A percentile compares a stretch with the other conserved stretches of the same genome.
Evolutionary conservation across 2,113 vertebrate genomes (phyloP).

Genomic region (Puma concolor): DNA sequence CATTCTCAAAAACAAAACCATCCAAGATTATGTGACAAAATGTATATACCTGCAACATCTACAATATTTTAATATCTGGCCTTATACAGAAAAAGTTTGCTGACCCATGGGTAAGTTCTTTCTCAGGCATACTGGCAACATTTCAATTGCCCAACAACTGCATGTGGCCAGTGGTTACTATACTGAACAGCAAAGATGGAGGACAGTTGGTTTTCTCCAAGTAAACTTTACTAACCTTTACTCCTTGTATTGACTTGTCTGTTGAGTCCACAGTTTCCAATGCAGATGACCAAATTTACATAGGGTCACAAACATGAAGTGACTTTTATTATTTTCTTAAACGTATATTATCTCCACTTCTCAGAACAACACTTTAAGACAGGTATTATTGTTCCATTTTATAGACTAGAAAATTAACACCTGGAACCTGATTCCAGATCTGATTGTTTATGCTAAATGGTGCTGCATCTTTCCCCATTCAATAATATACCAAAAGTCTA

Average conservation of each 20-base stretch:
- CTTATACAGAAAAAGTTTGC: not conserved
- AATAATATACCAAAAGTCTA: not conserved
- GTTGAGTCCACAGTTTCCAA: not conserved
- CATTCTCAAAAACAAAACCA: not conserved
- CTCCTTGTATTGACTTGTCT: not conserved
- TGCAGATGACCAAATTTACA: not conserved
- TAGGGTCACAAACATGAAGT: not conserved
- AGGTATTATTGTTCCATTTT: not conserved
- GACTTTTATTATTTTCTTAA: conserved; percentile 5
- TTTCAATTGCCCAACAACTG: not conserved
- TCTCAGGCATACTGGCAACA: not conserved
- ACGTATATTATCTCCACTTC: not conserved
- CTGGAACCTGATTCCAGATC: not conserved
- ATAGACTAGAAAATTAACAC: not conserved
- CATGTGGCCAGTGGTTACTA: not conserved
- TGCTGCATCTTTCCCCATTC: not conserved
- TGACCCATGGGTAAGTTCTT: not conserved
- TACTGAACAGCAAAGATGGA: rapidly evolving
- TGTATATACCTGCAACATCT: not conserved
- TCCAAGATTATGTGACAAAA: not conserved
- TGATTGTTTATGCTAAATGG: not conserved
- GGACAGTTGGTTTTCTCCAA: not conserved
- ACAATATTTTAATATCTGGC: not conserved
- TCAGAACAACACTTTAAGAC: not conserved
- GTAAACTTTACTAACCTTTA: not conserved